Base-by-base conservation (phyloP, 2,797 vertebrate species). In the Natrix natrix region DNA sequence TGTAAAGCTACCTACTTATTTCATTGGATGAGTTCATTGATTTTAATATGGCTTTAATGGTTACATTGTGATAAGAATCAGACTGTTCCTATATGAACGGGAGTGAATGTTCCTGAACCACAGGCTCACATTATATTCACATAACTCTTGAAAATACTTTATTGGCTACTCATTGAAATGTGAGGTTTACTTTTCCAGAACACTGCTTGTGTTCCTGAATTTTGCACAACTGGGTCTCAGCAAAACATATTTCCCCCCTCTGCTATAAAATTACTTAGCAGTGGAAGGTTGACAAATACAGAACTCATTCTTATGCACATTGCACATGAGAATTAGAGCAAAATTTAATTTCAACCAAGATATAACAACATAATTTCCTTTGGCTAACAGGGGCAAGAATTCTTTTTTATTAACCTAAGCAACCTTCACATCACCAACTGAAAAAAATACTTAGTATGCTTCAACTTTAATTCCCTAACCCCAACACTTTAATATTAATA, bases 371-470 rank as follows among this genome's bases (percentile, higher is more conserved):
- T 48, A 37, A 26, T 55, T 56, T 59, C 37, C 26, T 91, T 91
- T 48, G 14, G 24, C 48, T 88, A 11, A 56, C n/a, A 66, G 60
- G 28, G 43, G 37, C n/a, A 66, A 92, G 54, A 86, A 12, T 28
- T 61, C 43, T 63, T 8, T 8, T 87, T 87, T 66, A 66, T 92
- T 87, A 87, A 56, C 60, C 52, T 26, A 37, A 13, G 4, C n/a
- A 87, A 13, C 52, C 13, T 55, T 66, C 52, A 56, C 86, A 24
- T 92, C 86, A 87, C 22, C n/a, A 69, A 66, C 61, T 69, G 52
- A 88, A 92, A 92, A 92, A 55, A 32, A 69, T 56, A 69, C 16
- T 28, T 69, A 87, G 52, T 92, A 28, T 92, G 59, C 63, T 63
- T 55, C n/a, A 52, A 20, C 43, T 59, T 28, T 92, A 87, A 43